Evolutionary conservation across 2,113 vertebrate genomes (phyloP), one percentile per base, ranked within the genome.

Genomic region (Copsychus sechellarum): DNA sequence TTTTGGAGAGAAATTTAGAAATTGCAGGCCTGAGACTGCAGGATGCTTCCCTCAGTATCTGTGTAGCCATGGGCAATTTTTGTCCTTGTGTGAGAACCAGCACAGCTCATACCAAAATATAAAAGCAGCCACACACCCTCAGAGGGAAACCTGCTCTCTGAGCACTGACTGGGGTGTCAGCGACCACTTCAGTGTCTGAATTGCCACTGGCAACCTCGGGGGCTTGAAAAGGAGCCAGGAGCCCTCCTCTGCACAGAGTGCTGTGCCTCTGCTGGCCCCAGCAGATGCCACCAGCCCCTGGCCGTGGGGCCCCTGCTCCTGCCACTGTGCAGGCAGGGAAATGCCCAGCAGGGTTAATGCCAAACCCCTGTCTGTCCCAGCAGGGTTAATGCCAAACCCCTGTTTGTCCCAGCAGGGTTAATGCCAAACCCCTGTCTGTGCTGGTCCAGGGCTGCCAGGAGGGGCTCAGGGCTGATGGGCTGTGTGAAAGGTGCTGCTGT

Each of bases 401-500:
- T n/a, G n/a, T n/a, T n/a, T n/a, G n/a, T n/a, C 23, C 74, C 58
- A 84, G 88, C 48, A 79, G 66, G 34, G 72, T 84, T 79, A 36
- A 31, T 84, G 73, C 43, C 72, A 89, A 92, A 88, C 2, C 12
- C n/a, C 38, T 38, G 38, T 38, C 91, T 90, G 48, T 51, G 54
- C 40, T 9, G 5, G 23, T 31, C 72, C 38, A 64, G 50, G 65
- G 66, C 85, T 91, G 76, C 88, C 88, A 92, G 82, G 50, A 81
- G 86, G 86, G 77, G 60, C 45, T 50, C 1, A 2, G 53, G 36
- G 42, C 40, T 80, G 86, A 64, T 56, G 90, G 86, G 47, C 82
- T 86, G 54, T 1, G 16, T 97, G 91, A 97, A 97, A 96, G 51
- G 38, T 96, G 84, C 83, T 92, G 62, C 94, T 97, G 90, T 95